Evolutionary conservation across 2,888 invertebrate species (phyloP).

Genomic region (Anthrax anthrax): DNA sequence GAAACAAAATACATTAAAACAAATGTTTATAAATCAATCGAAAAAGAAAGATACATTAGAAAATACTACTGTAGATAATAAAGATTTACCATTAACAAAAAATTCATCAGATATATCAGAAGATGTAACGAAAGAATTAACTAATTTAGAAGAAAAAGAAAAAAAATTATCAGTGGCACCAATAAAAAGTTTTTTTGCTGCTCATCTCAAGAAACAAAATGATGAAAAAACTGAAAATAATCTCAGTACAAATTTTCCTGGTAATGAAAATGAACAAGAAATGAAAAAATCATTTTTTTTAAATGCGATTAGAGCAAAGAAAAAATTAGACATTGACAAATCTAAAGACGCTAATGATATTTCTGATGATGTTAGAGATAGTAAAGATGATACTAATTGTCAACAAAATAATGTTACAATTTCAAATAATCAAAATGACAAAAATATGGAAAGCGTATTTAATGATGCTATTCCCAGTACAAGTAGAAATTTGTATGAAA

Average conservation of each 20-base stretch:
- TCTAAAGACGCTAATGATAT: neutral
- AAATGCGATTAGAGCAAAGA: neutral
- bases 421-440: neutral
- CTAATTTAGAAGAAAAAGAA: slow-evolving; percentile 6
- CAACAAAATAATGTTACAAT: neutral
- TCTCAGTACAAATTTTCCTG: neutral
- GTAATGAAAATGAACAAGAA: neutral
- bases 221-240: slow-evolving; percentile 4
- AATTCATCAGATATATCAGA: neutral
- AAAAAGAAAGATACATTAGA: slow-evolving; percentile 16
- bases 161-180: slow-evolving; percentile 4
- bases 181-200: slow-evolving; percentile 21
- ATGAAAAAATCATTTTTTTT: slow-evolving; percentile 4
- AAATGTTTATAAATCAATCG: slow-evolving; percentile 40
- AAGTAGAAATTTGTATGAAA: neutral
- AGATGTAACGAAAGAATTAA: neutral
- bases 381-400: neutral
- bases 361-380: neutral
- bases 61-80: neutral
- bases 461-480: neutral
- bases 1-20: slow-evolving; percentile 40
- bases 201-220: slow-evolving; percentile 12
- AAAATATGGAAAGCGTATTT: no score
- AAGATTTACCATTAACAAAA: neutral
- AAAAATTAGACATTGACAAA: neutral